These are phyloP conservation scores for Harpagoxenus sublaevis DNA, from an alignment of 2,888 invertebrate species.

Conservation along the genomic window DNA sequence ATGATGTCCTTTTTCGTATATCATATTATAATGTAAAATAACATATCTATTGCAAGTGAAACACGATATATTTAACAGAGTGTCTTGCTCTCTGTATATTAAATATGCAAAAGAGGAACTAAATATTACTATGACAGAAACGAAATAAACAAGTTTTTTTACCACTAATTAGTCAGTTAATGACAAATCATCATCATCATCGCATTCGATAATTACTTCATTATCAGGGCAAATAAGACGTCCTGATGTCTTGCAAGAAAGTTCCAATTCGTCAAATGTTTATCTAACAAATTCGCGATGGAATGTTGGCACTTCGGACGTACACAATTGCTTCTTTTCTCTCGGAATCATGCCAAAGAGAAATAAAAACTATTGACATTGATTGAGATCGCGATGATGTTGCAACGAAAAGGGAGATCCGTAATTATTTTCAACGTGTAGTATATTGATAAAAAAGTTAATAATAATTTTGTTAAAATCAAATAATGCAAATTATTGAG, in stretches of 20 bases:
- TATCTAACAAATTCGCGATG: constrained; percentile 28
- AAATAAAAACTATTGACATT: neutral
- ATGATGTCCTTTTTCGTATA: neutral
- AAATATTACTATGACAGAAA: neutral
- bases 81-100: neutral
- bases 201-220: constrained; percentile 14
- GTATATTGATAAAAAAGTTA: neutral
- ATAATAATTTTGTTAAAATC: neutral
- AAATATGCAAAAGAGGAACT: neutral
- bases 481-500: neutral
- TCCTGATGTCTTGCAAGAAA: neutral
- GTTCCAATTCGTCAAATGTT: constrained; percentile 18
- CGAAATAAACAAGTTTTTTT: neutral
- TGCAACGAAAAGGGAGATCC: neutral
- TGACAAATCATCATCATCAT: neutral
- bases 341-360: neutral
- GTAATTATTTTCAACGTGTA: neutral
- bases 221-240: constrained; percentile 17
- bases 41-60: neutral
- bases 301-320: neutral
- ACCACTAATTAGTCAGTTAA: neutral
- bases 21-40: constrained; percentile 6
- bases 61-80: neutral
- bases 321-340: neutral
- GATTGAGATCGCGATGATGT: neutral